These are phyloP conservation scores for Wiebesia pumilae DNA, from an alignment of 1,140 invertebrate genomes.

Conservation along the genomic window DNA sequence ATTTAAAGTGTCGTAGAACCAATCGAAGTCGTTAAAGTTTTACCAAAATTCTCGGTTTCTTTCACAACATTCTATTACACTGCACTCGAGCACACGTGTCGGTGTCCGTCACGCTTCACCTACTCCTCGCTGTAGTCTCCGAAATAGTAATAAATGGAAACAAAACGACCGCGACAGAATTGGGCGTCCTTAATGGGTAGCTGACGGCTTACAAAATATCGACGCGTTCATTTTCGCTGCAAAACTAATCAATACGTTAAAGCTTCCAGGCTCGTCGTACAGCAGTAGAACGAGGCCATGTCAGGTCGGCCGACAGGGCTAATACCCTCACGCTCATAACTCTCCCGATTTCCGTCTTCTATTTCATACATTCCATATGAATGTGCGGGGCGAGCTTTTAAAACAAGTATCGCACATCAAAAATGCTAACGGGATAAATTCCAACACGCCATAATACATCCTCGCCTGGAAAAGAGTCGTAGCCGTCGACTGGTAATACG, in stretches of 20 bases:
- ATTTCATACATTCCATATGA: constrained; percentile 24
- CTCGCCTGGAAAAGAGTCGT: not conserved
- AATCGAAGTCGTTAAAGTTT: not conserved
- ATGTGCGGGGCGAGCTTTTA: constrained; percentile 58
- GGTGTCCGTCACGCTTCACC: not conserved
- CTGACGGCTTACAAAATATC: not conserved
- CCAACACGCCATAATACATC: too few species aligned
- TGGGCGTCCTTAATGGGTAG: not conserved
- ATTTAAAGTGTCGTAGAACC: not conserved
- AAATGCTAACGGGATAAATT: too few species aligned
- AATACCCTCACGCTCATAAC: constrained; percentile 27
- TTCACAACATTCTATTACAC: not conserved
- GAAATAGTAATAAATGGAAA: not conserved
- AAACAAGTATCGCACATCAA: constrained; percentile 58
- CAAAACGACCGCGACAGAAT: constrained; percentile 19
- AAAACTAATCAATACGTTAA: not conserved
- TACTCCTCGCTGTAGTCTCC: not conserved
- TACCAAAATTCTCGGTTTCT: not conserved
- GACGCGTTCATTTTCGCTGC: not conserved
- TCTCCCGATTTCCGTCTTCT: not conserved
- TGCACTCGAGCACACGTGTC: not conserved
- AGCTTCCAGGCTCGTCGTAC: too few species aligned
- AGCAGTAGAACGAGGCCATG: constrained; percentile 2
- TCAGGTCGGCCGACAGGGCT: not conserved
- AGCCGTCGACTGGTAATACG: too few species aligned